Percentiles rank a stretch among this genome's conserved stretches.
These are phyloP conservation scores for Psittacula echo DNA, from an alignment of 2,797 vertebrate genomes.

Conservation along the genomic window DNA sequence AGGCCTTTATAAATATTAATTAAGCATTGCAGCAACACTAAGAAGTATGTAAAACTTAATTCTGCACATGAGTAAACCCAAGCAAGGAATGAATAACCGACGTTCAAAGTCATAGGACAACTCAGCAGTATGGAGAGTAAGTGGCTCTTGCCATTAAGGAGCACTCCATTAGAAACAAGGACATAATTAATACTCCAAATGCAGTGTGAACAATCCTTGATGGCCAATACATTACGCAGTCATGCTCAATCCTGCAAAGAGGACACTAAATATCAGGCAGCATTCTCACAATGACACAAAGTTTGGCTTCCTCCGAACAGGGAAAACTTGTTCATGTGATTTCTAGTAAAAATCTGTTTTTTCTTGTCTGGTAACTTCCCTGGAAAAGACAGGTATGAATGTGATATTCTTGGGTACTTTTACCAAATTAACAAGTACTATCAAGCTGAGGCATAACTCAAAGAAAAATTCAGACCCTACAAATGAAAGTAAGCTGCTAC, in stretches of 20 bases:
- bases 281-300: background rate
- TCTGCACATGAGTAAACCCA: conserved; percentile 60
- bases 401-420: background rate
- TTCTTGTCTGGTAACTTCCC: background rate
- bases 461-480: background rate
- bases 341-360: background rate
- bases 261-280: background rate
- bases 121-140: background rate
- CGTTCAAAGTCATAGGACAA: conserved; percentile 4
- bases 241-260: background rate
- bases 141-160: background rate
- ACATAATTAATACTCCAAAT: background rate
- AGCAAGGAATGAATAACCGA: conserved; percentile 40
- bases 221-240: background rate
- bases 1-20: conserved; percentile 61
- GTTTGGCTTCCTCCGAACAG: background rate
- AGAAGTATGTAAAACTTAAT: conserved; percentile 47
- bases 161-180: background rate
- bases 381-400: background rate
- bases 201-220: background rate
- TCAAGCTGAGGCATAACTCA: background rate
- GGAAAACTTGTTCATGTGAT: background rate
- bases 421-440: background rate
- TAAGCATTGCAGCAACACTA: conserved; percentile 40
- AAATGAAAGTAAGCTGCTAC: conserved; percentile 19